Evolutionary conservation across 1,140 invertebrate genomes (phyloP).

Genomic region (Liolophura sinensis): DNA sequence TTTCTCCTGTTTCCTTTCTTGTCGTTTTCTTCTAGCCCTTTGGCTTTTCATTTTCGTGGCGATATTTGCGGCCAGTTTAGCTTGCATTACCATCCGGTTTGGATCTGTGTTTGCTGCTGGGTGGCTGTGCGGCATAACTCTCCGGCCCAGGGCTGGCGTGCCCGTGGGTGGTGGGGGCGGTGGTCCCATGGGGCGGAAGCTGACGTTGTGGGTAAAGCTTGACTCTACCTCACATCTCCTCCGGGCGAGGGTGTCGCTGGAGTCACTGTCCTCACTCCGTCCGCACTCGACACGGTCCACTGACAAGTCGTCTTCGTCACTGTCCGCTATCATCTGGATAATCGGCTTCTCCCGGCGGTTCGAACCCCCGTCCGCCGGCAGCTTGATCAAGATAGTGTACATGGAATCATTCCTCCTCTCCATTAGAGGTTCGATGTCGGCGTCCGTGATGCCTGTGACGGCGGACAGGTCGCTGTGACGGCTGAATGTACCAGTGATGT

Average conservation of each 20-base stretch:
- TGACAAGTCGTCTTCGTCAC: conserved; percentile 24
- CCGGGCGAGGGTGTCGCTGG: not conserved
- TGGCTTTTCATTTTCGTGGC: conserved; percentile 38
- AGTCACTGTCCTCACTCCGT: conserved; percentile 1
- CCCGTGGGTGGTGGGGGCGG: conserved; percentile 28
- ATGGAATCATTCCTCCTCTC: conserved; percentile 60
- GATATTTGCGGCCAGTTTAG: conserved; percentile 39
- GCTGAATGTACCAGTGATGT: conserved; percentile 29
- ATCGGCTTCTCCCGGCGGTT: conserved; percentile 19
- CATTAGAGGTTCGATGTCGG: conserved; percentile 32
- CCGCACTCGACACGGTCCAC: not conserved
- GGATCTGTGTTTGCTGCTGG: conserved; percentile 25
- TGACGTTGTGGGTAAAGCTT: not conserved
- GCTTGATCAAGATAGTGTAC: conserved; percentile 88
- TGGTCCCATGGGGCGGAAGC: not conserved
- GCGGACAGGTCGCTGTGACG: conserved; percentile 23
- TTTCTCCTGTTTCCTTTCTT: conserved; percentile 95
- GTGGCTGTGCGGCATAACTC: conserved; percentile 25
- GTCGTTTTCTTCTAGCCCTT: conserved; percentile 67
- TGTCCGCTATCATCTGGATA: conserved; percentile 32
- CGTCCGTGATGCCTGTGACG: conserved; percentile 10
- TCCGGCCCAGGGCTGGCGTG: conserved; percentile 44
- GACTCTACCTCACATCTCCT: not conserved
- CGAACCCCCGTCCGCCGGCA: conserved; percentile 65
- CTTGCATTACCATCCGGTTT: conserved; percentile 43